Percentiles rank a stretch among this genome's conserved stretches.
Evolutionary conservation across 2,113 vertebrate genomes (phyloP).

Genomic region (Phalacrocorax brasilianus): DNA sequence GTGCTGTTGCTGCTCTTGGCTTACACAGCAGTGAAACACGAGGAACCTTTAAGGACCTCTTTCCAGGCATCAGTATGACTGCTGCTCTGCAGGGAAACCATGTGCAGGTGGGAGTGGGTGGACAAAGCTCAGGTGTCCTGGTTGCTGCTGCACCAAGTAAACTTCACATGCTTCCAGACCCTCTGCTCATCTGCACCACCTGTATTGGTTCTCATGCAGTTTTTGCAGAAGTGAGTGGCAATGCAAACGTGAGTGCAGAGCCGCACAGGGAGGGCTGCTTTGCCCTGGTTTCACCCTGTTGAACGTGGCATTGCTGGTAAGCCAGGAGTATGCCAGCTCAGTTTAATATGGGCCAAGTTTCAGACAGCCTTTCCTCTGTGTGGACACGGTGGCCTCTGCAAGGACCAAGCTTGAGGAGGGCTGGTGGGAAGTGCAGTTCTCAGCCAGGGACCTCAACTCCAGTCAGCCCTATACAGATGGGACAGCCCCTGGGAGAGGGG

Average conservation of each 20-base stretch:
- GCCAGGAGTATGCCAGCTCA: too few species aligned
- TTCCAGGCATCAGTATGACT: too few species aligned
- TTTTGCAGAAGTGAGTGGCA: neutral
- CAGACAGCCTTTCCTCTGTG: neutral
- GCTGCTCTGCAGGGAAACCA: neutral
- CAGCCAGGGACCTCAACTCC: neutral
- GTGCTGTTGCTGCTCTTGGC: neutral
- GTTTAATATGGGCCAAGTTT: neutral
- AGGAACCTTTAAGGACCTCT: neutral
- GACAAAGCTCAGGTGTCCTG: neutral
- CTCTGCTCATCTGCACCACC: neutral
- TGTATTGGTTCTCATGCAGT: accelerated
- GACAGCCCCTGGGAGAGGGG: neutral
- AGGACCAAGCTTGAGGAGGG: neutral
- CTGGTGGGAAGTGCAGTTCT: neutral
- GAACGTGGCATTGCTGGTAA: neutral
- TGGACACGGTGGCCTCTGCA: neutral
- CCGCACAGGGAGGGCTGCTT: neutral
- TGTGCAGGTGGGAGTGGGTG: neutral
- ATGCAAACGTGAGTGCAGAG: accelerated
- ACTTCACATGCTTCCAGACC: neutral
- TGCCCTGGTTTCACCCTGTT: neutral
- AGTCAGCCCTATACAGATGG: neutral
- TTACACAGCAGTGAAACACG: neutral
- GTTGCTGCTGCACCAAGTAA: neutral